Percentiles rank a stretch among this genome's conserved stretches.
phyloP scores from a whole-genome alignment of 2,113 vertebrate species.

The Microtus ochrogaster region DNA sequence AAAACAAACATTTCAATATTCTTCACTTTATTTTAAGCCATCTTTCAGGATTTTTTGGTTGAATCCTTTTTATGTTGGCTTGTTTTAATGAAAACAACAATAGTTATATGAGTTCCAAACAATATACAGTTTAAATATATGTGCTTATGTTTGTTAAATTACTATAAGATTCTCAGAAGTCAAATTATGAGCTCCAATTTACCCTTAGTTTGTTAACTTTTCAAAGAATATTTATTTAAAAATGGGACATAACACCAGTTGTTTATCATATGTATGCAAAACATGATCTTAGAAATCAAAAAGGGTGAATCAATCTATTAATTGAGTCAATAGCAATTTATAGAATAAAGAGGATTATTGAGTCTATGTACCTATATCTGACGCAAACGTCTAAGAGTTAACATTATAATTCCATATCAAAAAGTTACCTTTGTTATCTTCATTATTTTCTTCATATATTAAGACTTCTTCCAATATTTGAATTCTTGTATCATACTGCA shows the following conservation, averaged over 20 bases:
- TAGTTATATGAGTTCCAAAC: background rate
- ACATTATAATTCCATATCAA: background rate
- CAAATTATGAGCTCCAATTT: background rate
- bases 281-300: background rate
- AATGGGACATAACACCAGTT: background rate
- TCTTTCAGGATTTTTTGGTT: constrained; percentile 1
- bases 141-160: background rate
- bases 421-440: background rate
- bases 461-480: background rate
- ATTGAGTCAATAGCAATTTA: background rate
- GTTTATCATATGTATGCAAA: background rate
- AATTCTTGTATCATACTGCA: background rate
- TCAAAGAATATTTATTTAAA: background rate
- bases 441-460: background rate
- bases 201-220: background rate
- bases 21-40: background rate
- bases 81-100: background rate
- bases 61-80: background rate
- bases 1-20: background rate
- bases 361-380: background rate
- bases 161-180: background rate
- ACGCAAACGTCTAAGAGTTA: background rate
- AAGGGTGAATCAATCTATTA: background rate
- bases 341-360: background rate
- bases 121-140: background rate